Percentiles rank a stretch among this genome's conserved stretches.
These are phyloP conservation scores for Mycalesis mineus DNA, from an alignment of 2,888 invertebrate species.

Conservation along the genomic window DNA sequence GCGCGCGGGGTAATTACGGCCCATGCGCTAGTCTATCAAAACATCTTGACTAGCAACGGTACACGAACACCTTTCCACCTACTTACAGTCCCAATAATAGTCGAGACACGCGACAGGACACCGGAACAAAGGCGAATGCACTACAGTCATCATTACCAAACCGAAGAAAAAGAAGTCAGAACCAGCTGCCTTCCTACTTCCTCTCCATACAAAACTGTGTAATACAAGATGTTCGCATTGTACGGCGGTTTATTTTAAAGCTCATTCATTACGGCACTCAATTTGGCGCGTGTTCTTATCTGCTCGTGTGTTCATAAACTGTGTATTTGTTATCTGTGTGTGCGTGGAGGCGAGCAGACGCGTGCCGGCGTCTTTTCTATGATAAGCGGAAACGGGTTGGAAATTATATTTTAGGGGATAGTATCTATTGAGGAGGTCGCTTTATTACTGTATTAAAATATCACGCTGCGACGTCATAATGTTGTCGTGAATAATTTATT, in stretches of 20 bases:
- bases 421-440: neutral
- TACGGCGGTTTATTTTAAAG: conserved; percentile 64
- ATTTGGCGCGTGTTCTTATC: conserved; percentile 76
- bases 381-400: conserved; percentile 37
- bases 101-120: conserved; percentile 71
- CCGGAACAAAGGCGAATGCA: conserved; percentile 64
- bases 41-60: conserved; percentile 69
- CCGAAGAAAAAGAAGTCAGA: conserved; percentile 62
- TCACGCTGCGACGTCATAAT: neutral
- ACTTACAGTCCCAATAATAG: conserved; percentile 57
- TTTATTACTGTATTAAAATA: neutral
- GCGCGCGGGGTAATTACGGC: conserved; percentile 14
- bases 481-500: neutral
- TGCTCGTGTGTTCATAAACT: conserved; percentile 44
- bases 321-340: conserved; percentile 37
- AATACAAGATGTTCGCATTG: conserved; percentile 71
- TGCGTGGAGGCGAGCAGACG: conserved; percentile 37
- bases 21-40: conserved; percentile 43
- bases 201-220: conserved; percentile 68
- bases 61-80: conserved; percentile 74
- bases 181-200: conserved; percentile 76
- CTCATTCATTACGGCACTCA: conserved; percentile 69
- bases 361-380: conserved; percentile 37
- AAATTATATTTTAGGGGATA: conserved; percentile 22
- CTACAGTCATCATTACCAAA: conserved; percentile 72